Evolutionary conservation across 53 echinoderm and acorn worm species (phyloP), one percentile per base, ranked within the genome.

Genomic region (Astropecten irregularis): DNA sequence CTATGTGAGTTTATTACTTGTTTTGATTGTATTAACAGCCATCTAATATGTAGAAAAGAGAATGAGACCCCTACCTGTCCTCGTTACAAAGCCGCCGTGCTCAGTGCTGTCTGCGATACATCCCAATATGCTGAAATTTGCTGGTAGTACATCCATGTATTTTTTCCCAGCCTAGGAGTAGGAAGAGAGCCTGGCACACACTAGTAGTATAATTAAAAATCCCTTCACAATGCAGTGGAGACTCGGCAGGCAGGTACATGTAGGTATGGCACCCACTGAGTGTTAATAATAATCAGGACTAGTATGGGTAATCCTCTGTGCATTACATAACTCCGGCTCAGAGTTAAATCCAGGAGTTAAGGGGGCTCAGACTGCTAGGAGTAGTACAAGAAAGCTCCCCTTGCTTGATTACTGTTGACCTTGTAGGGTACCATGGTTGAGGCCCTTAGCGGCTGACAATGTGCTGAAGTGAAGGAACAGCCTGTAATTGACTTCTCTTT

Each of bases 81-180:
- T 62, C 61, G 60, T 79, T 18, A 79, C 79, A 79, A 79, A 61
- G 61, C 47, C 62, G 28, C 47, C 47, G 79, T 62, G 40, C 47
- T 79, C 79, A 32, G 9, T 61, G 31, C 62, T 32, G 3, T 79
- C 79, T 30, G 62, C 11, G 49, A 79, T 61, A 49, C 79, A 62
- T 62, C 79, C 79, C 79, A 63, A 48, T 79, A 79, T 61, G 42
- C 79, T 79, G 61, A 61, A 79, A 62, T 79, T 32, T 60, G 62
- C 62, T 40, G 79, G 79, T 79, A 79, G 47, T 62, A 79, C 48
- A 60, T 79, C 79, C 79, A 79, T 79, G 79, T 79, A 79, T 79
- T 61, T 42, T 37, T 37, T 21, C 21, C 33, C 33, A 36, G 21
- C 36, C 33, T 19, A n/a, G n/a, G 33, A 66, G 3, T 20, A n/a